Evolutionary conservation across 35 echinoderm and acorn worm genomes (phyloP), one percentile per base, ranked within the genome.

Genomic region (Ophiothrix spiculata): DNA sequence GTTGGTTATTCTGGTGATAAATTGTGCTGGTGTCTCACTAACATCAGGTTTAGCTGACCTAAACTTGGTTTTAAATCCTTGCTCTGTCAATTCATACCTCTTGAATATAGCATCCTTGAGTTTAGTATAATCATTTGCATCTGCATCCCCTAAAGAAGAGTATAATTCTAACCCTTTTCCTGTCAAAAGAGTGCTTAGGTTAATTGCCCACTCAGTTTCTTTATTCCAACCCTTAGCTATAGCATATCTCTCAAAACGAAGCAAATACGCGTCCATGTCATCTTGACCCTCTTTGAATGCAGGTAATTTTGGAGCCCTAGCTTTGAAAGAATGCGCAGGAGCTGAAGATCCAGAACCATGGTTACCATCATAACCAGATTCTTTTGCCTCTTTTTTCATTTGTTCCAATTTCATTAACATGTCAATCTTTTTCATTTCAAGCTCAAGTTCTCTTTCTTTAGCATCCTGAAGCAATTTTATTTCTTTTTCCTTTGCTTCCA

Each of bases 11-110:
- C 93, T 41, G 31, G 34, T 31, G 29, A 40, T 40, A 89, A 84
- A 95, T 32, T 95, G 93, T 25, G 76, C 13, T 11, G 79, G 75
- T 1, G 80, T 49, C 56, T 95, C 89, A n/a, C 86, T 76, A 39
- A 13, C 23, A 17, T 88, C 86, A 34, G 79, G 89, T 33, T 75
- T 78, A 35, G 69, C 75, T 13, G 74, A 56, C 0, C 81, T 15
- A 31, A 95, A 91, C 63, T 95, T 95, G 14, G 54, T 39, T 49
- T 86, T 77, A 60, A 94, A 90, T 19, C 91, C 91, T 31, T 93
- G 89, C 23, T 88, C 86, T 8, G 89, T 88, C n/a, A 91, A 73
- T 33, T 87, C 82, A 79, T 87, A 91, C 37, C 76, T 37, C 32
- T 81, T 79, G 12, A 95, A 60, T 35, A 95, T 64, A 42, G 85